Percentiles rank a stretch among this genome's conserved stretches.
Conservation (phyloP, 2,888 invertebrate genomes). For the Scaptomyza reducta region DNA sequence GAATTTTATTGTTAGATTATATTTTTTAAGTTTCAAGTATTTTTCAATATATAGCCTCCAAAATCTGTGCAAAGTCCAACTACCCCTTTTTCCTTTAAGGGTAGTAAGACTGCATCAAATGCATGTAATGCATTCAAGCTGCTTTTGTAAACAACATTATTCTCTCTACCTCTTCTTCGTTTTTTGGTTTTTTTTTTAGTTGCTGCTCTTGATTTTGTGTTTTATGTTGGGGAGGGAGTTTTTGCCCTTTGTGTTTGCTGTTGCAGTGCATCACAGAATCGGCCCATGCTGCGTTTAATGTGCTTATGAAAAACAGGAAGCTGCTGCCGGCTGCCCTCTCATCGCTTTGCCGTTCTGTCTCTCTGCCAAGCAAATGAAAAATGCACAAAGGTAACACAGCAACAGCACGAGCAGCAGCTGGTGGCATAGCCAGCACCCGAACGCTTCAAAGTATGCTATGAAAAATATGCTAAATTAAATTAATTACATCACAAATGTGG, state of each 20-base stretch:
- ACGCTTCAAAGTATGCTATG: conserved; percentile 22
- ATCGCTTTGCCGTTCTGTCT: conserved; percentile 3
- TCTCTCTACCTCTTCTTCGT: conserved; percentile 9
- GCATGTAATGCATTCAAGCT: conserved; percentile 50
- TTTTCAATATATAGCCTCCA: no score
- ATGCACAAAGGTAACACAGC: conserved; percentile 40
- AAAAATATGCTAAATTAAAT: conserved; percentile 55
- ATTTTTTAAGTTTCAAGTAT: no score
- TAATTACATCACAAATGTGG: conserved; percentile 53
- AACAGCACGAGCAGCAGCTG: conserved; percentile 14
- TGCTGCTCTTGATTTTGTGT: conserved; percentile 28
- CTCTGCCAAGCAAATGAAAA: conserved; percentile 39
- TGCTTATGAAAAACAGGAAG: conserved; percentile 60
- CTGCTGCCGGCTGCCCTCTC: conserved; percentile 12
- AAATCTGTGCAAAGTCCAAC: neutral
- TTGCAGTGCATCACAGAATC: conserved; percentile 42
- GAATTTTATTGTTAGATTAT: neutral
- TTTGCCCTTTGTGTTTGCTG: conserved; percentile 48
- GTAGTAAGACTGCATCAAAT: conserved; percentile 48
- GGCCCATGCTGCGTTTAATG: conserved; percentile 59
- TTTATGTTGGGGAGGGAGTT: conserved; percentile 13
- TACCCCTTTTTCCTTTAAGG: conserved; percentile 1
- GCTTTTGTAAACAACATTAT: conserved; percentile 46
- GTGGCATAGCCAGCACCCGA: conserved; percentile 1
- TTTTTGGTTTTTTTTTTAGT: conserved; percentile 4